Base-by-base conservation (phyloP, 2,797 vertebrate genomes). In the Myoxocephalus aenaeus region DNA sequence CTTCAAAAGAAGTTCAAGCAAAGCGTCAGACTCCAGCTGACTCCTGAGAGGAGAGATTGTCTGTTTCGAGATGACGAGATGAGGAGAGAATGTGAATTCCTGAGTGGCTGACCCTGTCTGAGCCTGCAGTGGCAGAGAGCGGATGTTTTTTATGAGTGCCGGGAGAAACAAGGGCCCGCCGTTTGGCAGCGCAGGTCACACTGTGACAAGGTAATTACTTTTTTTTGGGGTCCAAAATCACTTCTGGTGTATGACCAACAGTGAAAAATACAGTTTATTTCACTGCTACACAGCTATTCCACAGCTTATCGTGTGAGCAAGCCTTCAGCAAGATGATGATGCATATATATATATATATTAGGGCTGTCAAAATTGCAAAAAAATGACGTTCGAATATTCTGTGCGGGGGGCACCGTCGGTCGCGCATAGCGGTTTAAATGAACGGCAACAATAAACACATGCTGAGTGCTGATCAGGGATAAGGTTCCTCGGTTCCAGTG, bases 81-180 rank as follows among this genome's bases (percentile, higher is more conserved):
- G 57, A 14, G 32, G 1, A 1, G 50, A 40, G 17, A 22, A 53
- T 27, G 65, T 59, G 70, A 51, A 74, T 69, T 56, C 40, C 59
- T 65, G 61, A 66, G 62, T 38, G 58, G 12, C 61, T 46, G 73
- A 79, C 51, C 46, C 34, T 38, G 53, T n/a, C 73, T 54, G 66
- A 65, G 40, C 53, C 32, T 29, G 58, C 22, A 29, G 53, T 42
- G 53, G 50, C 67, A 65, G 53, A 70, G 68, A 1, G 29, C 44
- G 20, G 58, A 42, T 67, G 40, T 56, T 65, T 34, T 46, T 1
- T 44, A 18, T 51, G 32, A 81, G 79, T 65, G 70, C 36, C 36
- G 50, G 13, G 56, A 20, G 61, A 80, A 65, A 65, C 2, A 4
- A 38, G 25, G 42, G 29, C 13, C 18, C 22, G 36, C 10, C 14